Evolutionary conservation across 1,140 invertebrate genomes (phyloP).

Genomic region (Ips nitidus): DNA sequence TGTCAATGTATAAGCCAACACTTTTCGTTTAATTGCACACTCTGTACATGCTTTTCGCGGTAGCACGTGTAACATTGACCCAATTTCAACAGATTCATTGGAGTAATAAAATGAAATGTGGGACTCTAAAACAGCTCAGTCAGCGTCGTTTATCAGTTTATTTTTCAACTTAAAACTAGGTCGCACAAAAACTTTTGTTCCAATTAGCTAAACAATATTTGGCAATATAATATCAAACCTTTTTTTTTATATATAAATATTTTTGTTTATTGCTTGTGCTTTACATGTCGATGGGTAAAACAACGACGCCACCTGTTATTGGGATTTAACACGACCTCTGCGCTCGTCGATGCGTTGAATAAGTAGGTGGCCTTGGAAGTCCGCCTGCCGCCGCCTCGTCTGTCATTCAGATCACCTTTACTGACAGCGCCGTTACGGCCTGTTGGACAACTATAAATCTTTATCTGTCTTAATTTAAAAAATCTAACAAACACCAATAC

Average conservation of each 20-base stretch:
- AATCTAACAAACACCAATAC: no score
- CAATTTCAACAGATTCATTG: background rate
- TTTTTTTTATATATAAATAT: background rate
- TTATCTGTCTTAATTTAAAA: no score
- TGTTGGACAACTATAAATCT: no score
- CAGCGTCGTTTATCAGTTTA: constrained; percentile 18
- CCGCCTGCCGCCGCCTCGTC: constrained; percentile 8
- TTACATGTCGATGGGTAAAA: background rate
- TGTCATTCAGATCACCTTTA: constrained; percentile 28
- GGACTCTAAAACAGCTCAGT: background rate
- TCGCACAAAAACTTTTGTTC: constrained; percentile 5
- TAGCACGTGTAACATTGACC: background rate
- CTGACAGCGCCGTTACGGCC: background rate
- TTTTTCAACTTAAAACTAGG: constrained; percentile 18
- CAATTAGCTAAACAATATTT: constrained; percentile 19
- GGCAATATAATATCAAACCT: constrained; percentile 5
- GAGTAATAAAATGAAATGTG: background rate
- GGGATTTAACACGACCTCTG: background rate
- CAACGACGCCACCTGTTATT: constrained; percentile 9
- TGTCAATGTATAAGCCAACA: no score
- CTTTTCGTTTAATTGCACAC: background rate
- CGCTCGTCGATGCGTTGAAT: constrained; percentile 15
- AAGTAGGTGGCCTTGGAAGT: constrained; percentile 17
- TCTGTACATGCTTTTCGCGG: constrained; percentile 4
- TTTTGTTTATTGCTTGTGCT: background rate